Evolutionary conservation across 2,888 invertebrate genomes (phyloP), one percentile per base, ranked within the genome.

Genomic region (Dicyrtoma fusca): DNA sequence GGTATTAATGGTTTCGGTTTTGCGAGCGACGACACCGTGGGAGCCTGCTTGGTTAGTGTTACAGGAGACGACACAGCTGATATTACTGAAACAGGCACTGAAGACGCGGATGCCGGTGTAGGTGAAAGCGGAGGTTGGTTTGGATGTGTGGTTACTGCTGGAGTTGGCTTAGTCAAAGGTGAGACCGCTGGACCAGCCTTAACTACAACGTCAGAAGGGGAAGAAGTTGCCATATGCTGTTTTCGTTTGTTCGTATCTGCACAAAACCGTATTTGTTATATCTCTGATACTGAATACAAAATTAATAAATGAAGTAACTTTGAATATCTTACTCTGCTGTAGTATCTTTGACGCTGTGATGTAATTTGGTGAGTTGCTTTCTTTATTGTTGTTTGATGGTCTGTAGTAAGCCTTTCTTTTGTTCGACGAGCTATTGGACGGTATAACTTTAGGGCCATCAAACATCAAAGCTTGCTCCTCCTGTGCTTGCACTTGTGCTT

Each of bases 321-420:
- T 21, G 6, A 23, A 66, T 53, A 47, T 6, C 42, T 64, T 73
- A 77, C 77, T 75, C 65, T 77, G 77, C 17, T 77, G 77, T 6
- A 76, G 23, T 10, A 77, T 21, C 25, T 77, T 69, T 6, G 77
- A 77, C 0, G 77, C 77, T 14, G 77, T 77, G 3, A 77, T 71
- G 17, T 64, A 72, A 25, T 57, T 72, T 1, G 66, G 21, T 0
- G 49, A 21, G 11, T 47, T 47, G 1, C 19, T 17, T 14, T 51
- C 49, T 13, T 59, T 53, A 53, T 10, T 42, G 25, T 23, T 63
- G 8, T 45, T 62, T 44, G 26, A 14, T 11, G 74, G 73, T 26
- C 74, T 13, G 26, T 66, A 73, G 21, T 72, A 71, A 0, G 68
- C 69, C 42, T 77, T 77, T n/a, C 75, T 47, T 55, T 75, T 75